Conservation (phyloP, 1,140 invertebrate genomes). For the Nautilus pompilius region DNA sequence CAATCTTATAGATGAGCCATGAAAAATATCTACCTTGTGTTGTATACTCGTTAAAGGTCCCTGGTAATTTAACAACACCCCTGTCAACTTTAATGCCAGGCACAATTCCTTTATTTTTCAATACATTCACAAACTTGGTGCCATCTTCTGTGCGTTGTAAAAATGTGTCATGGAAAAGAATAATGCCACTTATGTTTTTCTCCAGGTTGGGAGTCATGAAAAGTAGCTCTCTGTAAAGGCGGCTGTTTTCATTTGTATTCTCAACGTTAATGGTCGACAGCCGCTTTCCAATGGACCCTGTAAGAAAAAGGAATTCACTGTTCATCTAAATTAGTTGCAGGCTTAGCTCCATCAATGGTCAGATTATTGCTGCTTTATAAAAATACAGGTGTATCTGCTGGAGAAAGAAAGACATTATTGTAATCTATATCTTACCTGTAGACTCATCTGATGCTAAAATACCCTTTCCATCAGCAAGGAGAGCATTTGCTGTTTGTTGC, state of each 20-base stretch:
- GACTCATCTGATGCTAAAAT: constrained; percentile 63
- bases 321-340: neutral
- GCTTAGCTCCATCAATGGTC: neutral
- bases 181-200: constrained; percentile 59
- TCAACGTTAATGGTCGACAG: neutral
- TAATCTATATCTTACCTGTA: constrained; percentile 41
- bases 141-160: constrained; percentile 67
- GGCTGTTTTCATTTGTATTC: constrained; percentile 70
- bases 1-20: too few relatives aligned
- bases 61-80: constrained; percentile 61
- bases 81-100: constrained; percentile 62
- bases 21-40: constrained; percentile 84
- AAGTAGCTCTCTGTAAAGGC: constrained; percentile 75
- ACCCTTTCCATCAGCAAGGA: constrained; percentile 81
- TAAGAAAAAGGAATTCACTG: neutral
- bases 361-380: neutral
- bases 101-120: constrained; percentile 57
- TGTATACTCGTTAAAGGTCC: constrained; percentile 84
- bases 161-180: constrained; percentile 94
- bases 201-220: constrained; percentile 70
- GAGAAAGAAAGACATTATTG: neutral
- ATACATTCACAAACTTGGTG: constrained; percentile 51
- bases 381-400: neutral
- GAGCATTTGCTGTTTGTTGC: constrained; percentile 75
- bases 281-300: neutral